Percentiles rank a stretch among this genome's conserved stretches.
These are phyloP conservation scores for Rhea americana DNA, from an alignment of 2,113 vertebrate species.

Conservation along the genomic window DNA sequence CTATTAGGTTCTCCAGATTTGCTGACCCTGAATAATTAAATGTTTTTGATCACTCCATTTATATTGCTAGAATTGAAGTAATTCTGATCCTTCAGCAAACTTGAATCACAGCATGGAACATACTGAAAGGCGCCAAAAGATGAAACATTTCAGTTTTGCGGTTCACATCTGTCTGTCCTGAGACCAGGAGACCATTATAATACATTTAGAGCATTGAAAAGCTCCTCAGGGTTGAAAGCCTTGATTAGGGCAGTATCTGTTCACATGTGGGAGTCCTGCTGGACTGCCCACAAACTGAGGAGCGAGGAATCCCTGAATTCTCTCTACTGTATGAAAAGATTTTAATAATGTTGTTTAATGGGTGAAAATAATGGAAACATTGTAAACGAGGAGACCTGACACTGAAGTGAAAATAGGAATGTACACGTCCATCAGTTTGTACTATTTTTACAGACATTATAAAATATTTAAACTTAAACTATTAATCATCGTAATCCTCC, in stretches of 20 bases:
- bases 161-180: conserved; percentile 72
- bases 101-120: conserved; percentile 71
- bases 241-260: conserved; percentile 56
- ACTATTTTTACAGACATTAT: conserved; percentile 67
- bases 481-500: conserved; percentile 61
- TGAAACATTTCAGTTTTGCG: conserved; percentile 72
- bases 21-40: conserved; percentile 64
- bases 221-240: conserved; percentile 64
- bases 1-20: conserved; percentile 60
- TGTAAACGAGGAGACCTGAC: conserved; percentile 34
- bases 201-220: conserved; percentile 66
- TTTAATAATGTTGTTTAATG: not conserved
- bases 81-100: conserved; percentile 73
- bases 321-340: conserved; percentile 22
- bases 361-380: not conserved
- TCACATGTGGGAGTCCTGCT: conserved; percentile 23
- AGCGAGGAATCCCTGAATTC: not conserved
- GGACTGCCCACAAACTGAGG: not conserved
- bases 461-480: conserved; percentile 66
- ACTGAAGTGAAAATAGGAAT: conserved; percentile 27
- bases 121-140: conserved; percentile 72
- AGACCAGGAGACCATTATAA: conserved; percentile 69
- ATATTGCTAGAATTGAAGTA: conserved; percentile 71
- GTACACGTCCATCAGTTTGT: conserved; percentile 53
- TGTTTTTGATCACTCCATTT: conserved; percentile 70